A percentile compares a stretch with the other conserved stretches of the same genome.
These are phyloP conservation scores for Streptopelia turtur DNA, from an alignment of 2,797 vertebrate genomes.

Conservation along the genomic window DNA sequence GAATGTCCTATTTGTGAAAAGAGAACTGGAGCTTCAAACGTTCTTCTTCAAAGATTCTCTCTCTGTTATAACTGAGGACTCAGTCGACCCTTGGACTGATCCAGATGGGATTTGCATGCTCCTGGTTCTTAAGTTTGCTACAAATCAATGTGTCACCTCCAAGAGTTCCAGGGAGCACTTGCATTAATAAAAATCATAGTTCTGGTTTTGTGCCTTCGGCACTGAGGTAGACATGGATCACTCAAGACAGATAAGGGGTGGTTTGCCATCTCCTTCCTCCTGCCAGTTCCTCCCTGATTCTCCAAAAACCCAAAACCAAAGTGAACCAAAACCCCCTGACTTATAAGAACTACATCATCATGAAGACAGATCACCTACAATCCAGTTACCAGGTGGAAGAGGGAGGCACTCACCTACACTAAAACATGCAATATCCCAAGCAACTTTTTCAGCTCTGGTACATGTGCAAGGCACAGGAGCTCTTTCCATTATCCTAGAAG, in stretches of 20 bases:
- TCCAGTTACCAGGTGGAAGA: background rate
- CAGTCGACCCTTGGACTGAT: background rate
- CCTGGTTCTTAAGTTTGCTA: background rate
- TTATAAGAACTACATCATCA: background rate
- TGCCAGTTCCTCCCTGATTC: background rate
- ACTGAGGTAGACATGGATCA: accelerated
- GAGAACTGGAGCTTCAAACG: background rate
- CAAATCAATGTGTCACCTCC: background rate
- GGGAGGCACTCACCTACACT: background rate
- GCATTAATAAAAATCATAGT: accelerated
- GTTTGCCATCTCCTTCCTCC: background rate
- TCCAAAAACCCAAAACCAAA: background rate
- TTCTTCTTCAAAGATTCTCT: background rate
- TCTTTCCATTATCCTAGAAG: background rate
- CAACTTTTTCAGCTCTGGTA: background rate
- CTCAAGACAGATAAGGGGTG: background rate
- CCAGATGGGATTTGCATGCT: background rate
- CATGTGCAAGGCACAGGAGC: background rate
- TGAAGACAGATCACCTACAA: background rate
- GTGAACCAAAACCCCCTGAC: background rate
- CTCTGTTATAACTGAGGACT: background rate
- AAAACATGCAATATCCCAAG: background rate
- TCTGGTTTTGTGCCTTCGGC: background rate
- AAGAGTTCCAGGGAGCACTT: background rate
- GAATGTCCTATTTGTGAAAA: background rate